These are phyloP conservation scores for Hydra vulgaris DNA, from an alignment of 30 jellyfish, hydroid and myxozoan species.

Conservation along the genomic window DNA sequence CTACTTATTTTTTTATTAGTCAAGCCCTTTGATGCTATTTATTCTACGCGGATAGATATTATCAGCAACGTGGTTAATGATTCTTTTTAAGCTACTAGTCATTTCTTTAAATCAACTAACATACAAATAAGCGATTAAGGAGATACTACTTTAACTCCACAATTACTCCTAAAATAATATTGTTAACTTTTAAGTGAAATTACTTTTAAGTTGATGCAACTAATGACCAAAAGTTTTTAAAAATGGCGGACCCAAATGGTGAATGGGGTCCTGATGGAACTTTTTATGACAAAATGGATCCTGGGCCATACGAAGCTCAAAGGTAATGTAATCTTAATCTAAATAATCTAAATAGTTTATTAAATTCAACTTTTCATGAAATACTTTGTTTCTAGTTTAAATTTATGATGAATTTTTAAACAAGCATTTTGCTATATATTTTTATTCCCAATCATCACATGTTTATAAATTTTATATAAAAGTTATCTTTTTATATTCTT, in stretches of 20 bases:
- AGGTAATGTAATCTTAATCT: conserved; percentile 38
- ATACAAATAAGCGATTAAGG: not conserved
- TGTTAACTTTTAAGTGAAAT: not conserved
- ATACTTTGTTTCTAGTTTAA: no score
- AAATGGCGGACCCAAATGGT: conserved; percentile 95
- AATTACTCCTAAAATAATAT: not conserved
- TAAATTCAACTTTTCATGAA: no score
- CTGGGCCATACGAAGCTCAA: conserved; percentile 9
- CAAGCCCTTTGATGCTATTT: no score
- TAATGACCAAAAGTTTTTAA: not conserved
- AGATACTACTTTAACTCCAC: not conserved
- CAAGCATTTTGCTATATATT: no score
- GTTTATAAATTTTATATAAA: no score
- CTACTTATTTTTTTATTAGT: no score
- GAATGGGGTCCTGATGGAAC: conserved; percentile 95
- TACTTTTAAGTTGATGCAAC: not conserved
- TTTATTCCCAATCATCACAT: no score
- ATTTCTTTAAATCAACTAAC: not conserved
- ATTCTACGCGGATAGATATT: no score
- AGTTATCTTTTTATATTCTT: no score
- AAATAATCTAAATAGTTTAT: not conserved
- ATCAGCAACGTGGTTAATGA: not conserved
- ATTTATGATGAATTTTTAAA: no score
- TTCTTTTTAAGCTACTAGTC: not conserved
- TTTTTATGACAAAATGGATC: conserved; percentile 64